phyloP scores from a whole-genome alignment of 2,113 vertebrate species.

The Coturnix japonica region DNA sequence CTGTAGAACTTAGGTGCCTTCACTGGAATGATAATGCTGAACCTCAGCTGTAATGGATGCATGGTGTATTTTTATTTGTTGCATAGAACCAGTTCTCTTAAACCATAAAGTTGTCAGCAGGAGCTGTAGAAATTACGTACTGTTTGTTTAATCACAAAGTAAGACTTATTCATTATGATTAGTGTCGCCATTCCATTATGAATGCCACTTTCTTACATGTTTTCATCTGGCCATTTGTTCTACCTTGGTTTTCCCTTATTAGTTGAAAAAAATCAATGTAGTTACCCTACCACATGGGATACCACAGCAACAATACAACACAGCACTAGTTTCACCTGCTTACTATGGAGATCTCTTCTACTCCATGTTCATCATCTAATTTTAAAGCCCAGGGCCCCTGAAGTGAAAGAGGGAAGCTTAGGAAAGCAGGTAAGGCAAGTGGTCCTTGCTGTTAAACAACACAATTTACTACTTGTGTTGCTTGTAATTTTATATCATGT shows the following conservation, averaged over 20 bases:
- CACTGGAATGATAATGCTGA: background rate
- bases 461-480: background rate
- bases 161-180: background rate
- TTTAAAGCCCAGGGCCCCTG: background rate
- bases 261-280: background rate
- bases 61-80: background rate
- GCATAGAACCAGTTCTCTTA: background rate
- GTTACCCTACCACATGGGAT: background rate
- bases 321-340: too few species aligned
- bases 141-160: background rate
- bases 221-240: background rate
- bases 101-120: background rate
- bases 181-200: background rate
- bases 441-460: background rate
- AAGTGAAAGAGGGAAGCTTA: background rate
- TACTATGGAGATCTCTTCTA: background rate
- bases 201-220: background rate
- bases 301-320: background rate
- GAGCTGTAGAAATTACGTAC: background rate
- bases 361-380: background rate
- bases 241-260: background rate
- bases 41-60: background rate
- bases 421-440: background rate
- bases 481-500: background rate
- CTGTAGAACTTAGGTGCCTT: background rate